Base-by-base conservation (phyloP, 2,113 vertebrate species). In the Cariama cristata region DNA sequence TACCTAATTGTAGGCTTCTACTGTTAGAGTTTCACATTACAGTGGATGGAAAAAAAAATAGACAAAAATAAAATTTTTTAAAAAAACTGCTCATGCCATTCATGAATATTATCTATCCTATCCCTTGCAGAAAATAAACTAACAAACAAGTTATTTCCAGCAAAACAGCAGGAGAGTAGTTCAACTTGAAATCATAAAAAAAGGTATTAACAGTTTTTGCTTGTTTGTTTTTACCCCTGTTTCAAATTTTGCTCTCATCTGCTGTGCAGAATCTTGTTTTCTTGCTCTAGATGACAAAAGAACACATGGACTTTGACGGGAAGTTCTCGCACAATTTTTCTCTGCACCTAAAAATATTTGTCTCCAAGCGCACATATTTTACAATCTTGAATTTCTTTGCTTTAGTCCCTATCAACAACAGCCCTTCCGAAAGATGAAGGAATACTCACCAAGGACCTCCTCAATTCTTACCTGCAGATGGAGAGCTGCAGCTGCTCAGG, bases 391-490 rank as follows among this genome's bases (percentile, higher is more conserved):
- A 40, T 22, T 49, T 32, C 22, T 60, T 50, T 75, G 56, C 49
- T 59, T 72, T 59, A 92, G 69, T 24, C 13, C 21, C 77, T 79
- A 72, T 17, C 66, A 79, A 73, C 12, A 68, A 11, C 33, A 63
- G 47, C 21, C 38, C 7, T 60, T 66, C 53, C 0, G 0, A 75
- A 83, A 52, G 52, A 63, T 21, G 10, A 30, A 33, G 33, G 62
- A 93, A 80, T 27, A 72, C 3, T 56, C 71, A 85, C 30, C 49
- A 42, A 60, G 30, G 38, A 33, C 23, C 32, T 55, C 66, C 53
- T 33, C 1, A 0, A 75, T 60, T 67, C 5, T 0, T 19, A 75
- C 47, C 42, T 75, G 62, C 42, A 44, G 28, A 35, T 0, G 3
- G 11, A 32, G 21, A 33, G 55, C 49, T 88, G 53, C 72, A 87